These are phyloP conservation scores for Brachionus koreanus DNA, from an alignment of 1,140 invertebrate species.

Conservation along the genomic window DNA sequence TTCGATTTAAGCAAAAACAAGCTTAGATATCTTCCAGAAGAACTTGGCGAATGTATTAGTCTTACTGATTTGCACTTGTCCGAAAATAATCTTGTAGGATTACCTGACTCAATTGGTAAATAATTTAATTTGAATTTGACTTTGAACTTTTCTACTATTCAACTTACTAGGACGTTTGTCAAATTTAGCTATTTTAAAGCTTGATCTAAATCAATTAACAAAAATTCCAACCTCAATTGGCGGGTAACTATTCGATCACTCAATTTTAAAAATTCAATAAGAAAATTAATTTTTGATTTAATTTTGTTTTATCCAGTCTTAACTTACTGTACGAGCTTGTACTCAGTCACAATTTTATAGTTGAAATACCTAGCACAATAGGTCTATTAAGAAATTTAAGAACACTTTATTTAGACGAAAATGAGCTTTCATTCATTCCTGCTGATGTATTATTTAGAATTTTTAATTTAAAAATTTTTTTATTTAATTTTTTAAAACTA, in stretches of 20 bases:
- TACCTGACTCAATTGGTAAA: slow-evolving; percentile 57
- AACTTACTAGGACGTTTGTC: slow-evolving; percentile 66
- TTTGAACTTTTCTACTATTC: too few species aligned
- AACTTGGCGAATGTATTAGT: slow-evolving; percentile 75
- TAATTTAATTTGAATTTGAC: slow-evolving; percentile 70
- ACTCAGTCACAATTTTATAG: slow-evolving; percentile 89
- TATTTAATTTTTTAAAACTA: slow-evolving; percentile 54
- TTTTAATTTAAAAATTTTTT: slow-evolving; percentile 17
- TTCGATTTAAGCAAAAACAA: slow-evolving; percentile 84
- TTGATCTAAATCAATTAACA: slow-evolving; percentile 92
- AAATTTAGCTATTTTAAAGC: slow-evolving; percentile 90
- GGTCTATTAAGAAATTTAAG: slow-evolving; percentile 85
- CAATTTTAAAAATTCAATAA: neutral
- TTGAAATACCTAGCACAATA: slow-evolving; percentile 76
- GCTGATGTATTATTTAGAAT: slow-evolving; percentile 68
- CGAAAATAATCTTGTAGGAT: slow-evolving; percentile 67
- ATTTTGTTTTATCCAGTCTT: slow-evolving; percentile 81
- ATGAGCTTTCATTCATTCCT: slow-evolving; percentile 84
- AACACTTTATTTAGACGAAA: slow-evolving; percentile 93
- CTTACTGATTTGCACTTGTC: slow-evolving; percentile 78
- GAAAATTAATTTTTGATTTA: slow-evolving; percentile 45
- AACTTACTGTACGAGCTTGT: slow-evolving; percentile 95
- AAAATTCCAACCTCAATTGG: slow-evolving; percentile 72
- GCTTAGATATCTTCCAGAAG: slow-evolving; percentile 60
- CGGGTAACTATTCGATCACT: slow-evolving; percentile 59